phyloP scores from a whole-genome alignment of 2,797 vertebrate species.

The Sebastes elongatus region DNA sequence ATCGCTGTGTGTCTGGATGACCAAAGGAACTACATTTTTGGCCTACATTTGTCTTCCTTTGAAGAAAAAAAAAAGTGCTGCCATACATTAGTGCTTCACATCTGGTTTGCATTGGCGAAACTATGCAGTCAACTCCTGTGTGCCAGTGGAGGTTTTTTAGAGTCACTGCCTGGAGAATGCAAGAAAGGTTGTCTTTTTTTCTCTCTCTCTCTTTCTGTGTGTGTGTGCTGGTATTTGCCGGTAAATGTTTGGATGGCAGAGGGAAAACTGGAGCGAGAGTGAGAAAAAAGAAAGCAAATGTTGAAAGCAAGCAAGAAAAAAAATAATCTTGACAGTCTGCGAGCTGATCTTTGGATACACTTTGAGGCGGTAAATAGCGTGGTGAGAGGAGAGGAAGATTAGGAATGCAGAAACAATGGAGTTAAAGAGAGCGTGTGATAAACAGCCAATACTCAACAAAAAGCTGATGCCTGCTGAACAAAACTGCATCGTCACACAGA shows the following conservation, averaged over 20 bases:
- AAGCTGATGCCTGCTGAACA: not conserved
- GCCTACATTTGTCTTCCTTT: slow-evolving; percentile 78
- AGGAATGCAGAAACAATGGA: slow-evolving; percentile 40
- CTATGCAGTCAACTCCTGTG: slow-evolving; percentile 83
- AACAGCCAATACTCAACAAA: slow-evolving; percentile 14
- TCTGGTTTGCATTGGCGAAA: slow-evolving; percentile 87
- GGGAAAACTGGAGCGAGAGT: slow-evolving; percentile 43
- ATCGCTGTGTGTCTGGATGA: slow-evolving; percentile 61
- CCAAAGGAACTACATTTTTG: slow-evolving; percentile 73
- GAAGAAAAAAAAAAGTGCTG: slow-evolving; percentile 73
- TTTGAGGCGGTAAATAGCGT: slow-evolving; percentile 37
- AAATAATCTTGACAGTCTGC: slow-evolving; percentile 11
- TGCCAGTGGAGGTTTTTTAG: slow-evolving; percentile 80
- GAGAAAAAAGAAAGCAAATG: slow-evolving; percentile 55
- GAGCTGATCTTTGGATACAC: slow-evolving; percentile 35
- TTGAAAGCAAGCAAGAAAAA: slow-evolving; percentile 22
- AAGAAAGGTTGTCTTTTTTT: slow-evolving; percentile 59
- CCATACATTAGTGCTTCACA: slow-evolving; percentile 86
- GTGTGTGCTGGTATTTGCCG: slow-evolving; percentile 71
- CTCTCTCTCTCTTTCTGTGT: not conserved
- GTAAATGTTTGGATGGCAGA: slow-evolving; percentile 73
- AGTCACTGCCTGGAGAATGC: slow-evolving; percentile 77
- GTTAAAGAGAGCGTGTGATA: slow-evolving; percentile 12
- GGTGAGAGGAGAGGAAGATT: slow-evolving; percentile 30
- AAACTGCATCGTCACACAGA: not conserved